These are phyloP conservation scores for Phrynocephalus guinanensis DNA, from an alignment of 2,797 vertebrate genomes.

Conservation along the genomic window DNA sequence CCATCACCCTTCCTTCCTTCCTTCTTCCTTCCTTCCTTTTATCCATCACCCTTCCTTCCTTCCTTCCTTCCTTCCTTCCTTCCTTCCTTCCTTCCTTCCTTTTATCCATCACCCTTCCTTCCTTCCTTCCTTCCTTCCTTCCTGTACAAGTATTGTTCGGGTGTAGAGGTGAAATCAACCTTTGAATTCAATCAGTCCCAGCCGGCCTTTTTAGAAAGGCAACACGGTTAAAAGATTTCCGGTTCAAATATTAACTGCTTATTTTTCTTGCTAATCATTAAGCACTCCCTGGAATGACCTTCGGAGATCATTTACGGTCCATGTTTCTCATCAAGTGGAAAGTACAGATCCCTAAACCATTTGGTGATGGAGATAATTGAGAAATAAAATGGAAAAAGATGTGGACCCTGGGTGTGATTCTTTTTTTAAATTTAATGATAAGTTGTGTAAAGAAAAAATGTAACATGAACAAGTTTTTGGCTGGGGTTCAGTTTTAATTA, in stretches of 20 bases:
- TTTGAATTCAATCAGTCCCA: background rate
- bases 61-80: no score
- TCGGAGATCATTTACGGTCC: background rate
- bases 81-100: no score
- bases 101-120: no score
- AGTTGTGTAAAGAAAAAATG: background rate
- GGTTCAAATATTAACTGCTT: background rate
- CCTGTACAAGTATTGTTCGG: slow-evolving; percentile 1
- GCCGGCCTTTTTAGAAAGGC: background rate
- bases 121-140: no score
- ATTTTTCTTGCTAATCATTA: slow-evolving; percentile 51
- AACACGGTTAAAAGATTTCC: slow-evolving; percentile 31
- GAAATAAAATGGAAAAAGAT: background rate
- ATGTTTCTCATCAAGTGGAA: background rate
- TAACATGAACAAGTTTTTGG: no score
- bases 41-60: no score
- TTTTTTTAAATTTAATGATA: no score
- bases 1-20: no score
- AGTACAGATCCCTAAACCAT: background rate
- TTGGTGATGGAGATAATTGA: background rate
- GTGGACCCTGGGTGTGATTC: background rate
- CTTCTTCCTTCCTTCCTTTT: no score
- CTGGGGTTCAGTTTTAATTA: background rate
- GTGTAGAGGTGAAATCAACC: slow-evolving; percentile 6
- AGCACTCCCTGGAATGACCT: background rate